A percentile compares a stretch with the other conserved stretches of the same genome.
phyloP scores from a whole-genome alignment of 2,113 vertebrate genomes.

The Brienomyrus longianalis region DNA sequence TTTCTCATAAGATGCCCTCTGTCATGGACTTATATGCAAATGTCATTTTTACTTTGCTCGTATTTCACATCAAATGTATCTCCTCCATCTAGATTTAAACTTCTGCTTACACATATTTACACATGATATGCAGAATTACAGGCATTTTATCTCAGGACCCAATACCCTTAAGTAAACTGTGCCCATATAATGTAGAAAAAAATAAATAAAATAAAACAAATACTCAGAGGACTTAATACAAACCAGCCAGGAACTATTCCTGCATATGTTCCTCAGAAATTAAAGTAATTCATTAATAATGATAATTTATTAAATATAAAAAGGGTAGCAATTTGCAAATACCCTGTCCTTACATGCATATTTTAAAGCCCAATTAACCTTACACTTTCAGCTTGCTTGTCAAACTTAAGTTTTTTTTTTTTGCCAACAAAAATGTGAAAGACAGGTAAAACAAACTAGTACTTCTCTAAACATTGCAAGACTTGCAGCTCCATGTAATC shows the following conservation, averaged over 20 bases:
- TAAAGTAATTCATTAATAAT: not conserved
- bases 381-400: not conserved
- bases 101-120: not conserved
- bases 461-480: not conserved
- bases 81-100: not conserved
- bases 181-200: not conserved
- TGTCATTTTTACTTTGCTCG: not conserved
- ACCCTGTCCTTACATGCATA: not conserved
- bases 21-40: not conserved
- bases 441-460: not conserved
- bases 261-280: not conserved
- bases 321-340: not conserved
- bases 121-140: not conserved
- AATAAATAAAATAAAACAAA: not conserved
- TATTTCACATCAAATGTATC: not conserved
- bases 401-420: not conserved
- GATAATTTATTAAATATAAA: not conserved
- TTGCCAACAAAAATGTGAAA: not conserved
- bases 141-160: not conserved
- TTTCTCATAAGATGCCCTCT: not conserved
- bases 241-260: not conserved
- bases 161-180: not conserved
- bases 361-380: slow-evolving; percentile 16
- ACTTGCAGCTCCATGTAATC: not conserved
- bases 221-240: not conserved